Conservation (phyloP, 1,140 invertebrate species). For the Drosophila kohkoa region DNA sequence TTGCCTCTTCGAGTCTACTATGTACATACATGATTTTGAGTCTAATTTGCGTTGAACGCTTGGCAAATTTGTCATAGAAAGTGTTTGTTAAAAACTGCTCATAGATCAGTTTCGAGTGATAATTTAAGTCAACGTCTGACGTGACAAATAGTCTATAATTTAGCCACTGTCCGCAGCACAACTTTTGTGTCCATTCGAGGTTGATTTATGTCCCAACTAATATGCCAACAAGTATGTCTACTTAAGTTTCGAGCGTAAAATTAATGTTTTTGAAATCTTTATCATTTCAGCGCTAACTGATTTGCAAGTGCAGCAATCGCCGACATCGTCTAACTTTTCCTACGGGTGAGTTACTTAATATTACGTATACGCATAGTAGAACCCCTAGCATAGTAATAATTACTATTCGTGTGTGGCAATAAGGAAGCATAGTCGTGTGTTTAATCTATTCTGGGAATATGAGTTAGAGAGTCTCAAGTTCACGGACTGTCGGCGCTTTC, state of each 20-base stretch:
- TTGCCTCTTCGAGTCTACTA: conserved; percentile 23
- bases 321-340: conserved; percentile 12
- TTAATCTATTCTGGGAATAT: conserved; percentile 19
- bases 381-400: background rate
- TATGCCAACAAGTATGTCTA: conserved; percentile 22
- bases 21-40: conserved; percentile 50
- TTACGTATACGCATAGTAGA: conserved; percentile 2
- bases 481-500: conserved; percentile 1
- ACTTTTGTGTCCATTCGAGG: conserved; percentile 3
- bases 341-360: conserved; percentile 52
- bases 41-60: conserved; percentile 48
- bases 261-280: conserved; percentile 26
- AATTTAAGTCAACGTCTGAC: conserved; percentile 66
- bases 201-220: conserved; percentile 34
- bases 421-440: conserved; percentile 17
- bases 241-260: conserved; percentile 14
- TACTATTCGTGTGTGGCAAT: conserved; percentile 20
- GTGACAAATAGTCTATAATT: conserved; percentile 54
- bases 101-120: conserved; percentile 71
- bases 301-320: conserved; percentile 12
- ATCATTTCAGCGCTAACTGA: conserved; percentile 53
- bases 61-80: conserved; percentile 76
- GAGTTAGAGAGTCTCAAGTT: background rate
- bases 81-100: conserved; percentile 51
- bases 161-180: conserved; percentile 14